Base-by-base conservation (phyloP, 2,113 vertebrate genomes). In the Ranitomeya variabilis region DNA sequence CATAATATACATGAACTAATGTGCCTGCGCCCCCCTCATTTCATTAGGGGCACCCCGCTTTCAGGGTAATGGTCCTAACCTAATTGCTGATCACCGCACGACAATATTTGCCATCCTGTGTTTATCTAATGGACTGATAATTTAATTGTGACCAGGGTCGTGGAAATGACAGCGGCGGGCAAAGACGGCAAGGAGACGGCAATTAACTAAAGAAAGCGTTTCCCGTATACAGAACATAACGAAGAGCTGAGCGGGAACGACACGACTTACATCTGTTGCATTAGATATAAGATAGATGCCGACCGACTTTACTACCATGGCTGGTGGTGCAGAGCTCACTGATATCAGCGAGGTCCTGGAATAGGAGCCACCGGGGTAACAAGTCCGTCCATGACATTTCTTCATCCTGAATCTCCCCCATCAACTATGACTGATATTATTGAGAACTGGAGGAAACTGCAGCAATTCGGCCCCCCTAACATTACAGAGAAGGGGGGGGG, bases 111-210 rank as follows among this genome's bases (percentile, higher is more conserved):
- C 57, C 74, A 7, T 77, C 80, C 60, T 78, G 69, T 83, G 87
- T 84, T 84, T 89, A 76, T 89, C 69, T 83, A 89, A 89, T 89
- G 87, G 73, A 83, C 77, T 87, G 64, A 78, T 87, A 87, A 87
- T 80, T 54, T 57, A 71, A 87, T 87, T 80, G 64, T 2, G n/a
- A 19, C 52, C 57, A 11, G 82, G 64, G 21, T 67, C 19, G 37
- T 79, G 60, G 54, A 77, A 59, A 54, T 67, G 71, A 13, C 64
- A 66, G 60, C 13, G 26, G 1, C 3, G 57, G 78, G 37, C 80
- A 7, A 13, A 12, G 85, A 74, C 71, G 4, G 13, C 69, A 16
- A 16, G 69, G 7, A 37, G 37, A 45, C 18, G 45, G 73, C 37
- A 9, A 74, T 6, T 51, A 51, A 18, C 14, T 51, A 76, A 52